phyloP scores from a whole-genome alignment of 2,797 vertebrate species.

The Mormyrus hasselquistii region DNA sequence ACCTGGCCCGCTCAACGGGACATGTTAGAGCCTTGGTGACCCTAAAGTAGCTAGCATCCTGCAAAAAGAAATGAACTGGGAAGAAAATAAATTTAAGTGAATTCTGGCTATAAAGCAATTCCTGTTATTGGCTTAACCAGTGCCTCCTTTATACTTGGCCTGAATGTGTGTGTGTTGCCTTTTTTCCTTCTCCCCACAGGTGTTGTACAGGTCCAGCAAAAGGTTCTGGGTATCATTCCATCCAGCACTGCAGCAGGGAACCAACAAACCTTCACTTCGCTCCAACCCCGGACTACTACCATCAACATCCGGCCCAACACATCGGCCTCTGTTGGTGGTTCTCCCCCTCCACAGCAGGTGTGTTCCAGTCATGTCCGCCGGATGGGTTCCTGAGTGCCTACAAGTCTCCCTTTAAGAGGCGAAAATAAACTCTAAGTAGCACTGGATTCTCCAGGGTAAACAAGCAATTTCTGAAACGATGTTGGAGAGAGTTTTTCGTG shows the following conservation, averaged over 20 bases:
- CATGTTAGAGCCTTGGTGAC: neutral
- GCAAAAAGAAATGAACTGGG: neutral
- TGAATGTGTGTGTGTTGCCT: neutral
- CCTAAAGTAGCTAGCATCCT: neutral
- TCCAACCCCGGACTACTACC: slow-evolving; percentile 85
- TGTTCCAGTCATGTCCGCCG: neutral
- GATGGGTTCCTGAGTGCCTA: neutral
- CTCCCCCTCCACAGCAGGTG: slow-evolving; percentile 72
- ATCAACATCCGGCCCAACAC: slow-evolving; percentile 85
- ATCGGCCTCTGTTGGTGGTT: slow-evolving; percentile 57
- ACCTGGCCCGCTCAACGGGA: slow-evolving; percentile 23
- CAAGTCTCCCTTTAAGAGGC: neutral
- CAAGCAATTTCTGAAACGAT: neutral
- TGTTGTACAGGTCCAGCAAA: slow-evolving; percentile 85
- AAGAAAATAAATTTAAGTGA: neutral
- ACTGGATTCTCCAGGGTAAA: neutral
- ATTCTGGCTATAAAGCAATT: neutral
- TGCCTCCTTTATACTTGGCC: neutral
- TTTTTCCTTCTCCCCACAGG: slow-evolving; percentile 41
- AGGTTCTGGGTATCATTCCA: slow-evolving; percentile 94
- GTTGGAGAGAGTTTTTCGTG: neutral
- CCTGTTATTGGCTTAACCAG: neutral
- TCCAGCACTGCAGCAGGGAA: slow-evolving; percentile 76
- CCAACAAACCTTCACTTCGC: slow-evolving; percentile 85
- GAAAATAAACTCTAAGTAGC: neutral